A percentile compares a stretch with the other conserved stretches of the same genome.
Conservation (phyloP, 1,140 invertebrate genomes). For the Drosophila teissieri region DNA sequence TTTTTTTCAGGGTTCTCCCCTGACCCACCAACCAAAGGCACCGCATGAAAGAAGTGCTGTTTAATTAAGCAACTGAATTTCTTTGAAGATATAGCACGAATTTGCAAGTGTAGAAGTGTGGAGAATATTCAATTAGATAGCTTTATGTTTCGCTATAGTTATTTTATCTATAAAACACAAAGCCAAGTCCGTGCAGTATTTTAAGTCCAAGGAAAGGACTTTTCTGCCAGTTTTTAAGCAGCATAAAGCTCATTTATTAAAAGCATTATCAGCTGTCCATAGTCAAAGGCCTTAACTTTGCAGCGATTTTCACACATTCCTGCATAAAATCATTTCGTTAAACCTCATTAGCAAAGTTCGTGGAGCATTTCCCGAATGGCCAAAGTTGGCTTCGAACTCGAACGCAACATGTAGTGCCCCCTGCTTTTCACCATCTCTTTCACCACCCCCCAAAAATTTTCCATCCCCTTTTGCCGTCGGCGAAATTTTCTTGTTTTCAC, state of each 20-base stretch:
- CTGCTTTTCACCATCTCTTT: too few species aligned
- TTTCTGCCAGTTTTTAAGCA: too few species aligned
- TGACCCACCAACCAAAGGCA: background rate
- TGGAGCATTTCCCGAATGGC: constrained; percentile 3
- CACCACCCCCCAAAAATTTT: background rate
- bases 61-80: background rate
- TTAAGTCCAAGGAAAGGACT: background rate
- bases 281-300: constrained; percentile 8
- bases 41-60: background rate
- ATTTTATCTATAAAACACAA: background rate
- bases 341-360: constrained; percentile 38
- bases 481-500: constrained; percentile 32
- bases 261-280: background rate
- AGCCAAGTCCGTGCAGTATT: background rate
- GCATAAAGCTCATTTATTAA: too few species aligned
- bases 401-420: constrained; percentile 35
- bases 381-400: constrained; percentile 40
- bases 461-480: constrained; percentile 1
- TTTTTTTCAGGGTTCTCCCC: too few species aligned
- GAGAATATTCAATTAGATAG: background rate
- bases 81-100: background rate
- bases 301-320: constrained; percentile 2
- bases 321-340: constrained; percentile 8
- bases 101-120: too few species aligned
- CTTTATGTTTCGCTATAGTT: background rate